phyloP scores from a whole-genome alignment of 2,888 invertebrate genomes.

The Argyra leucocephala region DNA sequence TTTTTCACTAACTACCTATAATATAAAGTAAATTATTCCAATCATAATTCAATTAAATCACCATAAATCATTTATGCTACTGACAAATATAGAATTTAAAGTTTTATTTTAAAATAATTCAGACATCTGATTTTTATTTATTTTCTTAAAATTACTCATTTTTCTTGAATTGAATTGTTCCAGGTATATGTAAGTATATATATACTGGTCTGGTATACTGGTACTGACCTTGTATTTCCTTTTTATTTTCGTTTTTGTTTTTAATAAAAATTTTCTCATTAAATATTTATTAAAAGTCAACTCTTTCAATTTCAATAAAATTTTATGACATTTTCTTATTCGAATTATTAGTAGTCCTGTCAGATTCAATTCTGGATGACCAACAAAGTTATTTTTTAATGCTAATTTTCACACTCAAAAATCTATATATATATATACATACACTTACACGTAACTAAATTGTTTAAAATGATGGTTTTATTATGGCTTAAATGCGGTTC shows the following conservation, averaged over 20 bases:
- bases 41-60: conserved; percentile 6
- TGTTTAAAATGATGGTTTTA: background rate
- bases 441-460: no score
- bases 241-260: background rate
- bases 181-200: no score
- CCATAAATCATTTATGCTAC: background rate
- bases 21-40: conserved; percentile 1
- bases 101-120: background rate
- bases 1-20: no score
- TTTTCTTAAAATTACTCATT: no score
- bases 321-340: background rate
- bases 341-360: background rate
- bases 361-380: background rate
- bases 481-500: background rate
- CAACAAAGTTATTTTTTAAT: background rate
- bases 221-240: background rate
- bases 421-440: background rate
- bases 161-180: no score
- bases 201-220: no score
- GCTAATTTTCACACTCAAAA: background rate
- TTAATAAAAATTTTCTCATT: background rate
- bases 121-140: background rate
- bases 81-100: background rate
- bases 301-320: conserved; percentile 6
- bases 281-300: conserved; percentile 2